Evolutionary conservation across 2,113 vertebrate genomes (phyloP).

Genomic region (Pomatorhinus ruficollis): DNA sequence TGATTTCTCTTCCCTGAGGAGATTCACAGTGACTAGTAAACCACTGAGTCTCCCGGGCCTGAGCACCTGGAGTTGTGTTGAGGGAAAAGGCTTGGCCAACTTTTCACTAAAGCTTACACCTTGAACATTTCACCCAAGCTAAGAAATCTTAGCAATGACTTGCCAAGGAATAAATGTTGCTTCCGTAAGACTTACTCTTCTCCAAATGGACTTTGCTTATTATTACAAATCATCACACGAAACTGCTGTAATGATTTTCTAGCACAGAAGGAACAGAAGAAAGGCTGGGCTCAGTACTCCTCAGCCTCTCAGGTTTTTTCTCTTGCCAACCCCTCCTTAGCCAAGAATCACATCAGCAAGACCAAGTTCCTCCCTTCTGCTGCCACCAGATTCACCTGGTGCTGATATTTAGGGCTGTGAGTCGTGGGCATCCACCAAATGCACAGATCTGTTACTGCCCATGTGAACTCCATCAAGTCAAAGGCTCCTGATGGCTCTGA

Average conservation of each 20-base stretch:
- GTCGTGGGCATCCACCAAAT: neutral
- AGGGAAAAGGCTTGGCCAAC: neutral
- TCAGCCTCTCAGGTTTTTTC: neutral
- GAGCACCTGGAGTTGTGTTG: neutral
- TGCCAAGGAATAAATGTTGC: neutral
- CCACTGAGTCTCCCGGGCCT: fast-evolving
- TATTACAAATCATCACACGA: neutral
- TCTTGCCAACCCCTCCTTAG: neutral
- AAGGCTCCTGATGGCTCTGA: neutral
- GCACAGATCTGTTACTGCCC: neutral
- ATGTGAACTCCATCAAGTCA: fast-evolving
- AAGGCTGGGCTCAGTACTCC: neutral
- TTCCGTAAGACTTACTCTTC: neutral
- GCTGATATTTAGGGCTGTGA: neutral
- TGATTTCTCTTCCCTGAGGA: neutral
- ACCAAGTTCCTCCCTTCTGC: neutral
- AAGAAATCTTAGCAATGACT: neutral
- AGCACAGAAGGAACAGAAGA: neutral
- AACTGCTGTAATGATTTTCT: neutral
- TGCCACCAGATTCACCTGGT: neutral
- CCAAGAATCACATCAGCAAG: neutral
- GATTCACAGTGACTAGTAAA: neutral
- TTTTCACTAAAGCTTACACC: neutral
- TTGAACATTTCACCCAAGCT: neutral
- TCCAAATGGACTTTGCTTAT: neutral